Evolutionary conservation across 2,113 vertebrate species (phyloP).

Genomic region (Melierax canorus): DNA sequence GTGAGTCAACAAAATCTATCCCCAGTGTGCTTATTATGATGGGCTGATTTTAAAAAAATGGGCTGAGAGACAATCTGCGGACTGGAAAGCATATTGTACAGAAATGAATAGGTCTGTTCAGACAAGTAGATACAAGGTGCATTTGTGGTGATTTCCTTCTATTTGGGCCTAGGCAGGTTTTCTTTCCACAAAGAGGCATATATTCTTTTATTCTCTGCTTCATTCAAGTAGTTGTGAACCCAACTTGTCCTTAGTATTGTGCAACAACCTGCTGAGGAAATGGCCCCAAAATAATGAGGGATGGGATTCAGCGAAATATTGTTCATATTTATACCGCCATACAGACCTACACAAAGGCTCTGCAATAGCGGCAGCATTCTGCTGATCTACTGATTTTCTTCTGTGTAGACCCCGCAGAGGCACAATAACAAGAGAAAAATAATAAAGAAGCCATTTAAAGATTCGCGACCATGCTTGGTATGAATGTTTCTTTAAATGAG

Average conservation of each 20-base stretch:
- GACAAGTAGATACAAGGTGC: slow-evolving; percentile 35
- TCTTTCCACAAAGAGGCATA: slow-evolving; percentile 64
- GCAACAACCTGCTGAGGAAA: slow-evolving; percentile 75
- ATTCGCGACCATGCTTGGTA: slow-evolving; percentile 49
- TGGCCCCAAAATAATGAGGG: slow-evolving; percentile 75
- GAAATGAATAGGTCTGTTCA: slow-evolving; percentile 65
- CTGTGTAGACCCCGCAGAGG: slow-evolving; percentile 59
- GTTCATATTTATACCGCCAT: slow-evolving; percentile 72
- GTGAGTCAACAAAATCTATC: slow-evolving; percentile 49
- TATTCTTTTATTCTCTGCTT: slow-evolving; percentile 76
- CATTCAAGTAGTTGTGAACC: slow-evolving; percentile 71
- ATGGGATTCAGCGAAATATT: slow-evolving; percentile 71
- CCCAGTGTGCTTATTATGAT: slow-evolving; percentile 2
- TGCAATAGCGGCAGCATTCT: slow-evolving; percentile 65
- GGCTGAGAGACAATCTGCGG: slow-evolving; percentile 21
- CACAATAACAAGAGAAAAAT: slow-evolving; percentile 71
- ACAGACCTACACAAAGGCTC: slow-evolving; percentile 71
- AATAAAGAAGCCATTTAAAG: slow-evolving; percentile 73
- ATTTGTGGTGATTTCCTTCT: slow-evolving; percentile 71
- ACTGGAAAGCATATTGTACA: slow-evolving; percentile 37
- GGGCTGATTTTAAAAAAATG: slow-evolving; percentile 14
- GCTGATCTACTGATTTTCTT: slow-evolving; percentile 74
- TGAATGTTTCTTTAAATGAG: slow-evolving; percentile 62
- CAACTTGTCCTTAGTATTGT: slow-evolving; percentile 73
- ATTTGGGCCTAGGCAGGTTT: slow-evolving; percentile 61